Percentiles rank a stretch among this genome's conserved stretches.
phyloP scores from a whole-genome alignment of 2,888 invertebrate species.

The Didymodactylos carnosus region DNA sequence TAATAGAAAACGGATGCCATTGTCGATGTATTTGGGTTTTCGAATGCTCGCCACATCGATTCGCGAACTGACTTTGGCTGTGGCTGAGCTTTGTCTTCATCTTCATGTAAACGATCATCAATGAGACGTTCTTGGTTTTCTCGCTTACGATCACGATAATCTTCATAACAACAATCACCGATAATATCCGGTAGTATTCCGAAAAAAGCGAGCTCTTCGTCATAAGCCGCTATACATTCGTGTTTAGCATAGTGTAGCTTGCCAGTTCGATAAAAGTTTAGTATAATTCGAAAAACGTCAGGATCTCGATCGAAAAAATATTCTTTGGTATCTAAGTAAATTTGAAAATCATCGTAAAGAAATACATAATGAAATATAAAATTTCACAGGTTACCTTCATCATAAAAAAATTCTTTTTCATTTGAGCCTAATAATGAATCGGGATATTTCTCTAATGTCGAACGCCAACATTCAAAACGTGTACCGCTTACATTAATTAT shows the following conservation, averaged over 20 bases:
- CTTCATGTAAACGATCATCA: constrained; percentile 52
- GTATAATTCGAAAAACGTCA: constrained; percentile 88
- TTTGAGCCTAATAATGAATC: constrained; percentile 88
- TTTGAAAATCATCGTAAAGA: too few species aligned
- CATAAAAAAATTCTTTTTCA: constrained; percentile 95
- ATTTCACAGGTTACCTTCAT: too few species aligned
- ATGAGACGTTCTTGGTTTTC: constrained; percentile 93
- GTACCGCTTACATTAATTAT: constrained; percentile 81
- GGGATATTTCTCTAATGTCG: constrained; percentile 94
- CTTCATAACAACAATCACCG: constrained; percentile 98
- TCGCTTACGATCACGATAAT: constrained; percentile 89
- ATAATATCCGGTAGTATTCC: constrained; percentile 90
- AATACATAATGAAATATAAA: too few species aligned
- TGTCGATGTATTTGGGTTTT: constrained; percentile 91
- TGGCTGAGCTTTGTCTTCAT: constrained; percentile 46
- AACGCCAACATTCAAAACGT: constrained; percentile 96
- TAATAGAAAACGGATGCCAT: constrained; percentile 98
- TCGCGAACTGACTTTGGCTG: constrained; percentile 38
- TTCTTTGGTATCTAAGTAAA: constrained; percentile 82
- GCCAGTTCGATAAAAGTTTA: constrained; percentile 94
- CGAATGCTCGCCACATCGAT: constrained; percentile 98
- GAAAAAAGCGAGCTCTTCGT: constrained; percentile 96
- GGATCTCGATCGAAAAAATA: constrained; percentile 99
- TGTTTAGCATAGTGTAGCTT: constrained; percentile 96
- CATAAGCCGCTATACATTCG: constrained; percentile 94